A percentile compares a stretch with the other conserved stretches of the same genome.
Evolutionary conservation across 2,888 invertebrate genomes (phyloP).

Genomic region (Drosophila kokeensis): DNA sequence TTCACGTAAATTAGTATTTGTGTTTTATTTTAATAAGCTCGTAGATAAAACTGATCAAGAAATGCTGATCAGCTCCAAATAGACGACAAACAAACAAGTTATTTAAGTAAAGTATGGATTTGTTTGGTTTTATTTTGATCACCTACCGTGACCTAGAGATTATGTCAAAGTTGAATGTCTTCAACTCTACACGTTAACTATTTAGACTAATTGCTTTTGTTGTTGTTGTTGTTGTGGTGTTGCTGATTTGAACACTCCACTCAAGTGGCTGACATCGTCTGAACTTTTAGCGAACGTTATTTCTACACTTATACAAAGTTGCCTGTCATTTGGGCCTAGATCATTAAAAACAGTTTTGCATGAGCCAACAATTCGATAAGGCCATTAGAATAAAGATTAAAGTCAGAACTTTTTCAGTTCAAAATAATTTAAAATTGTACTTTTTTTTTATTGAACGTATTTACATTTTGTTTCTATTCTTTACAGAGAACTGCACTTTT

Average conservation of each 20-base stretch:
- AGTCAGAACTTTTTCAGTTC: slow-evolving; percentile 36
- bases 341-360: slow-evolving; percentile 63
- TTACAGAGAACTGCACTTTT: slow-evolving; percentile 83
- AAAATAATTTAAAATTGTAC: slow-evolving; percentile 4
- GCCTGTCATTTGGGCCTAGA: slow-evolving; percentile 52
- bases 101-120: slow-evolving; percentile 11
- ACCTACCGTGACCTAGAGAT: slow-evolving; percentile 72
- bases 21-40: slow-evolving; percentile 40
- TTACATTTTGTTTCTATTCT: slow-evolving; percentile 26
- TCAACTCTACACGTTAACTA: slow-evolving; percentile 58
- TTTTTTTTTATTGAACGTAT: background rate
- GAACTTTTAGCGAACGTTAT: slow-evolving; percentile 64
- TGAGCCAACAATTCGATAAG: slow-evolving; percentile 61
- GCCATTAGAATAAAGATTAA: slow-evolving; percentile 54
- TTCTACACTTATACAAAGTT: slow-evolving; percentile 21
- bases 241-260: slow-evolving; percentile 37
- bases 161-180: slow-evolving; percentile 79
- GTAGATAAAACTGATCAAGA: slow-evolving; percentile 23
- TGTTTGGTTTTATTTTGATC: slow-evolving; percentile 17
- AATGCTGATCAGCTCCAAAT: slow-evolving; percentile 13
- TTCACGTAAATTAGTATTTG: slow-evolving; percentile 49
- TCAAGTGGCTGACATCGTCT: slow-evolving; percentile 52
- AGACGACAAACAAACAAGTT: slow-evolving; percentile 6
- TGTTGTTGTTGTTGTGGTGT: slow-evolving; percentile 26
- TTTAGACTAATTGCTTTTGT: slow-evolving; percentile 59